Base-by-base conservation (phyloP, 2,113 vertebrate genomes). In the Leptocoma aspasia region DNA sequence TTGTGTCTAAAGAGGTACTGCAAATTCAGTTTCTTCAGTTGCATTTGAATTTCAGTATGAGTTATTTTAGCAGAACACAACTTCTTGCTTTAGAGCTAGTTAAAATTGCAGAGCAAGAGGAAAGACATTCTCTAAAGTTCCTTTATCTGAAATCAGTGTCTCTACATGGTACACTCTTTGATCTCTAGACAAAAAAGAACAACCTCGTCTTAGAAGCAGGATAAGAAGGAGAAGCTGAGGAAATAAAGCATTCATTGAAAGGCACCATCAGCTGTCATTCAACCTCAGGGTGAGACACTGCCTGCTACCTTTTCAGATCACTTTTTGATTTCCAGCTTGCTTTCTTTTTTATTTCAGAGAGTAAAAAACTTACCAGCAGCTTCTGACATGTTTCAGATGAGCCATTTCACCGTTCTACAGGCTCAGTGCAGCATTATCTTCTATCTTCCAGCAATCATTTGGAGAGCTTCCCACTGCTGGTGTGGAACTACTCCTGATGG, bases 1-100 rank as follows among this genome's bases (percentile, higher is more conserved):
- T 61, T 95, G 65, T 75, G 66, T 91, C 91, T 96, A 88, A 97
- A 84, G 89, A 96, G 94, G 96, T 92, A 96, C 57, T 92, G 63
- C n/a, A 92, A 94, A 92, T 82, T 88, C 49, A 80, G 63, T 86
- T 94, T 94, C 59, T 89, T 82, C 75, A 63, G 64, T 71, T 82
- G 63, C 69, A 60, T 83, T 84, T 90, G 65, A 91, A 94, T 95
- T 95, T 94, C 68, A 65, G 24, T 49, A 81, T 28, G 15, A 65
- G 68, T 66, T 96, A 56, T 88, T 94, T 92, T 56, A 96, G 68
- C 37, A 79, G 63, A 93, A 69, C 52, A 77, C 21, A 82, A 65
- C 31, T 77, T 56, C 69, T 82, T 4, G 1, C 77, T 88, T 84
- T 83, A 90, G 53, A 91, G 24, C 26, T 85, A 73, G 71, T 84